These are phyloP conservation scores for Pseudois nayaur DNA, from an alignment of 2,113 vertebrate species.

Conservation along the genomic window DNA sequence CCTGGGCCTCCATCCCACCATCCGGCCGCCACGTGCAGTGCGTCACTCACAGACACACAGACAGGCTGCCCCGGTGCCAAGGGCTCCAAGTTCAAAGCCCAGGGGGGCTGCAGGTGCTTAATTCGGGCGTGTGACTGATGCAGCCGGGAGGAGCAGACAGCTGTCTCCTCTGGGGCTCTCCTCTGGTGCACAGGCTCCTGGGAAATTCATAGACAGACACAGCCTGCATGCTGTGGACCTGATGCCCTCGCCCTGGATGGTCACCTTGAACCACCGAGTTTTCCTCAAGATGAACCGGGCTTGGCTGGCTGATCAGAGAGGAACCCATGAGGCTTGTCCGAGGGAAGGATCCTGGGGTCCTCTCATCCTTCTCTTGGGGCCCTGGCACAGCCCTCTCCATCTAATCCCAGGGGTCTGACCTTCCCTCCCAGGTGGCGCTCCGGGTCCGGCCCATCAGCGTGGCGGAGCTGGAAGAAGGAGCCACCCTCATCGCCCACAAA, in stretches of 20 bases:
- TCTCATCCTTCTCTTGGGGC: background rate
- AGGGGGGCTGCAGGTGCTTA: background rate
- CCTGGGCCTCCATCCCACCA: fast-evolving
- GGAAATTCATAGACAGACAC: background rate
- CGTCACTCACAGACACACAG: fast-evolving
- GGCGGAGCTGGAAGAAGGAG: conserved; percentile 88
- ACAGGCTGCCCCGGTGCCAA: background rate
- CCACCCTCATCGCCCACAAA: conserved; percentile 88
- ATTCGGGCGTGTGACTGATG: background rate
- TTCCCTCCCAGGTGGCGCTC: conserved; percentile 86
- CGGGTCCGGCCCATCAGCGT: conserved; percentile 90
- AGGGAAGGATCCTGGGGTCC: background rate
- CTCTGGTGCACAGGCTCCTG: background rate
- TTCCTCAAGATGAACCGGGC: background rate
- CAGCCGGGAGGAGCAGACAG: background rate
- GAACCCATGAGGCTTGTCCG: background rate
- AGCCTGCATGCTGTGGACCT: background rate
- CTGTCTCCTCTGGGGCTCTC: background rate
- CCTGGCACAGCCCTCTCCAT: fast-evolving
- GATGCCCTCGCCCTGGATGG: background rate
- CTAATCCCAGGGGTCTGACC: background rate
- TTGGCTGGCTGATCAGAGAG: background rate
- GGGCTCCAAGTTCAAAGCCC: background rate
- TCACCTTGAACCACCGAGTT: background rate
- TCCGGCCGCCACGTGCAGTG: fast-evolving